These are phyloP conservation scores for Chrysemys picta DNA, from an alignment of 2,113 vertebrate species.

Conservation along the genomic window DNA sequence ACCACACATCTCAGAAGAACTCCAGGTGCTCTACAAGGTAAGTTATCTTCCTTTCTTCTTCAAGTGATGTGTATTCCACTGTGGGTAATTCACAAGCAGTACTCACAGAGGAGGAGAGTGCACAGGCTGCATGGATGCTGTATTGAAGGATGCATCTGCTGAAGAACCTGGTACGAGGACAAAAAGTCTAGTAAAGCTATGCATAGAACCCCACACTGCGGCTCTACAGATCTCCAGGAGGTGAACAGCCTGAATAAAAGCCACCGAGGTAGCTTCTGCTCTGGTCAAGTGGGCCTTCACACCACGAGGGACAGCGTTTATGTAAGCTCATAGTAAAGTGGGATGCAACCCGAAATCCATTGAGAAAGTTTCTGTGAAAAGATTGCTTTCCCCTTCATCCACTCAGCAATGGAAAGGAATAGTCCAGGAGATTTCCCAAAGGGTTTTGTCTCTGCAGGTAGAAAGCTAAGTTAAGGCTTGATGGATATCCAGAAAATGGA, in stretches of 20 bases:
- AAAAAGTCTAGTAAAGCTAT: not conserved
- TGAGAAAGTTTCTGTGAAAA: too few relatives aligned
- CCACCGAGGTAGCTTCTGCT: not conserved
- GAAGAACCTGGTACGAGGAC: too few relatives aligned
- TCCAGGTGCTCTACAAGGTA: not conserved
- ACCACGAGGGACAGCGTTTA: too few relatives aligned
- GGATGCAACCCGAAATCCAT: too few relatives aligned
- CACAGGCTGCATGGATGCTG: not conserved
- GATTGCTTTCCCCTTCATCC: too few relatives aligned
- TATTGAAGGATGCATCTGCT: not conserved
- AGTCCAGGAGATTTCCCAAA: too few relatives aligned
- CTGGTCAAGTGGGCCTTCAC: too few relatives aligned
- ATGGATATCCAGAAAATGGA: too few relatives aligned
- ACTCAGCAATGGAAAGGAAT: too few relatives aligned
- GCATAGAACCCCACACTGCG: not conserved
- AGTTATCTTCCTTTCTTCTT: not conserved
- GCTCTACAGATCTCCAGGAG: not conserved
- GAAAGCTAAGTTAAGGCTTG: too few relatives aligned
- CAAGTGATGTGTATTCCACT: not conserved
- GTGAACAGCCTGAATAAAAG: not conserved
- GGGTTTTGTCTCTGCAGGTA: too few relatives aligned
- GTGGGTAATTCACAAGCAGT: not conserved
- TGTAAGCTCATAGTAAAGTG: too few relatives aligned
- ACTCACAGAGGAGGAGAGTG: not conserved
- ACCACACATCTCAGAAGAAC: not conserved